A percentile compares a stretch with the other conserved stretches of the same genome.
phyloP scores from a whole-genome alignment of 1,140 invertebrate species.

The Epicauta chinensis region DNA sequence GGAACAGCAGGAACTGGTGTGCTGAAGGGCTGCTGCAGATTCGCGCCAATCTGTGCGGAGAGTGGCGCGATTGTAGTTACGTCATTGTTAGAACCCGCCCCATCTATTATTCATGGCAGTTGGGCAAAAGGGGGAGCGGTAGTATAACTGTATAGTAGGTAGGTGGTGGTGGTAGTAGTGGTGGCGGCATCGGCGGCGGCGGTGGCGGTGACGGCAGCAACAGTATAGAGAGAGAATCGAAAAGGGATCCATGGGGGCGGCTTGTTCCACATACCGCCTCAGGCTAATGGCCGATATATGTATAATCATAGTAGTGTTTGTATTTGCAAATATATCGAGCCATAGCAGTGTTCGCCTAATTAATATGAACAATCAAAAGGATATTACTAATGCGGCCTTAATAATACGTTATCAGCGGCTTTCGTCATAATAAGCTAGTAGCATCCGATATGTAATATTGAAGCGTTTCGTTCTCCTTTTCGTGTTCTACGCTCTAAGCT shows the following conservation, averaged over 20 bases:
- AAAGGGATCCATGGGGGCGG: background rate
- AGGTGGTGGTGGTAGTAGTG: background rate
- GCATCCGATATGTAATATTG: too few species aligned
- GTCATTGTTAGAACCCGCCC: conserved; percentile 46
- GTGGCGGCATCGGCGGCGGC: conserved; percentile 12
- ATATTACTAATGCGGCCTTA: too few species aligned
- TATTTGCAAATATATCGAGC: conserved; percentile 18
- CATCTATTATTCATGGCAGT: conserved; percentile 43
- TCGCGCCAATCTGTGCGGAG: conserved; percentile 43
- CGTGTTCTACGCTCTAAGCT: too few species aligned
- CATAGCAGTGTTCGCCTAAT: background rate
- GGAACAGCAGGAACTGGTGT: conserved; percentile 5
- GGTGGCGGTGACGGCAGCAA: background rate
- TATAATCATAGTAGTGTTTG: conserved; percentile 1
- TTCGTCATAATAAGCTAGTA: too few species aligned
- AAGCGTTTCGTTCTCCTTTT: too few species aligned
- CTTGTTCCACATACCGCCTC: conserved; percentile 13
- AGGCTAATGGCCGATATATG: conserved; percentile 23
- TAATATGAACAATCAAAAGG: conserved; percentile 11
- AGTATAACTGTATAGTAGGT: conserved; percentile 1
- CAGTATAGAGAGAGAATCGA: background rate
- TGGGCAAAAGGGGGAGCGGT: conserved; percentile 19
- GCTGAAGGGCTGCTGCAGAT: conserved; percentile 26
- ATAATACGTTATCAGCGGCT: too few species aligned
- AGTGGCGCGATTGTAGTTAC: conserved; percentile 43